phyloP scores from a whole-genome alignment of 2,797 vertebrate genomes.

The Pipistrellus nathusii region DNA sequence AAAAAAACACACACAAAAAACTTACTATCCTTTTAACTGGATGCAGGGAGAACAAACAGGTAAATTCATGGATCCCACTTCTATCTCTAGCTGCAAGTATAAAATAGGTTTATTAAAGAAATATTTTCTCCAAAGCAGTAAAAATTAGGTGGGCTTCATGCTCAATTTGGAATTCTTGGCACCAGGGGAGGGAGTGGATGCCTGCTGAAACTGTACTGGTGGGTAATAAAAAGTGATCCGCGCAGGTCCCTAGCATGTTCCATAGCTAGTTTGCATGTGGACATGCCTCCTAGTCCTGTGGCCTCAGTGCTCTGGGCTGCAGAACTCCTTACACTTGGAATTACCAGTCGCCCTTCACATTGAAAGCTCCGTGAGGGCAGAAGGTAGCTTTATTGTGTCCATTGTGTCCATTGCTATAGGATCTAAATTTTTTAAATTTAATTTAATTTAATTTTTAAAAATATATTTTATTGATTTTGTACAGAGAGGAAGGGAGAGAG shows the following conservation, averaged over 20 bases:
- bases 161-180: neutral
- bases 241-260: fast-evolving
- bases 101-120: neutral
- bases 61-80: neutral
- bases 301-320: neutral
- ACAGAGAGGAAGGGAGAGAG: too few species aligned
- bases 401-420: neutral
- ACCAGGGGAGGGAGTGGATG: neutral
- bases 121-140: neutral
- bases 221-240: neutral
- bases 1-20: neutral
- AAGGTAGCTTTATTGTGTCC: neutral
- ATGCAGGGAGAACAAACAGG: neutral
- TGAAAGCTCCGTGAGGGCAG: neutral
- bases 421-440: neutral
- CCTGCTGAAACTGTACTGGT: too few species aligned
- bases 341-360: neutral
- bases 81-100: neutral
- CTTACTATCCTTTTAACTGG: neutral
- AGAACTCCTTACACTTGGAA: neutral
- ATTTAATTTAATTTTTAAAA: too few species aligned
- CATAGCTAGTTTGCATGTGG: neutral
- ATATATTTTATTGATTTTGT: too few species aligned
- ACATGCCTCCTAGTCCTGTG: neutral
- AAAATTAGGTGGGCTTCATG: neutral